phyloP scores from a whole-genome alignment of 2,888 invertebrate species.

The Rhorus exstirpatorius region DNA sequence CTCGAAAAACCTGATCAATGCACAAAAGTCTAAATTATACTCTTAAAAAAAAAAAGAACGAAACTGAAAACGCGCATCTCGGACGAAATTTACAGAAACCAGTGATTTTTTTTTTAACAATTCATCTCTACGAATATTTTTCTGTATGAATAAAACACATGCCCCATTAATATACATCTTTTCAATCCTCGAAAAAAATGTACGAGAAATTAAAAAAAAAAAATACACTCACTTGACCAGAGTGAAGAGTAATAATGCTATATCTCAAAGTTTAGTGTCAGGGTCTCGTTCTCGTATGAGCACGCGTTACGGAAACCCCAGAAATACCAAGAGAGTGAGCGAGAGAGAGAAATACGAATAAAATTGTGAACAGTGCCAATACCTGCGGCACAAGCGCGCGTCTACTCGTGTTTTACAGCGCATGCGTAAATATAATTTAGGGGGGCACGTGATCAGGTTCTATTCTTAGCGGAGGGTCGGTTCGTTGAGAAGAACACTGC shows the following conservation, averaged over 20 bases:
- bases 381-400: slow-evolving; percentile 53
- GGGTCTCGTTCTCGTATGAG: slow-evolving; percentile 73
- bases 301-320: slow-evolving; percentile 3
- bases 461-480: slow-evolving; percentile 85
- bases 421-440: slow-evolving; percentile 78
- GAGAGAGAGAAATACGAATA: slow-evolving; percentile 10
- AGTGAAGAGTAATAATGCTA: slow-evolving; percentile 69
- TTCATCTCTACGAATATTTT: too few relatives aligned
- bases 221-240: slow-evolving; percentile 72
- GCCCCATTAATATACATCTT: too few relatives aligned
- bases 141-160: too few relatives aligned
- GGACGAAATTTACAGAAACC: too few relatives aligned
- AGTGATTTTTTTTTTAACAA: too few relatives aligned
- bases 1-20: too few relatives aligned
- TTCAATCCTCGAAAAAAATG: too few relatives aligned
- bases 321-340: slow-evolving; percentile 1
- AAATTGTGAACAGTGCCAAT: slow-evolving; percentile 67
- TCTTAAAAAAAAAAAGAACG: too few relatives aligned
- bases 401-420: slow-evolving; percentile 51
- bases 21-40: too few relatives aligned
- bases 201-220: too few relatives aligned
- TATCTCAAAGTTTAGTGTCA: slow-evolving; percentile 74
- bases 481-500: slow-evolving; percentile 79
- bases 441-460: slow-evolving; percentile 83
- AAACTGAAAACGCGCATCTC: too few relatives aligned